A percentile compares a stretch with the other conserved stretches of the same genome.
Evolutionary conservation across 35 echinoderm and acorn worm genomes (phyloP).

Genomic region (Lytechinus variegatus): DNA sequence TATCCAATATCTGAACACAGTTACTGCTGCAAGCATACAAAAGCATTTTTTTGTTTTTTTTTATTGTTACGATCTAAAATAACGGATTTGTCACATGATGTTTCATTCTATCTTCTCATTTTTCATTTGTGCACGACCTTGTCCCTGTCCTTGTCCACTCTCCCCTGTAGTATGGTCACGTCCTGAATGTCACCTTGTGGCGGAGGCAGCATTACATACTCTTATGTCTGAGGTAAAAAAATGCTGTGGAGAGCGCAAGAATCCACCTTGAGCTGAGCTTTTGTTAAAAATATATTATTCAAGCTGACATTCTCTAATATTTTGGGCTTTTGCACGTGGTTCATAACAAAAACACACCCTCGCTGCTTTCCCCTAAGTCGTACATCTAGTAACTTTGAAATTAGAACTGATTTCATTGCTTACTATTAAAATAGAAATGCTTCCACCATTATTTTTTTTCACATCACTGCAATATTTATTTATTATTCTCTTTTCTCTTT

Average conservation of each 20-base stretch:
- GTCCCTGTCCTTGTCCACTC: slow-evolving; percentile 19
- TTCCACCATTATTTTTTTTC: background rate
- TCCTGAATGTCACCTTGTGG: slow-evolving; percentile 50
- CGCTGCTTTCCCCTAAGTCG: background rate
- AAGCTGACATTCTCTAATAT: background rate
- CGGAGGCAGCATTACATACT: slow-evolving; percentile 24
- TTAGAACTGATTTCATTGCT: too few species aligned
- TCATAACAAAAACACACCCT: background rate
- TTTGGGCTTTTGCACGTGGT: background rate
- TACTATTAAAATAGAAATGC: background rate
- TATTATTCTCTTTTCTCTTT: background rate
- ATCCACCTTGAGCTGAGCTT: background rate
- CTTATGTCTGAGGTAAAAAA: slow-evolving; percentile 44
- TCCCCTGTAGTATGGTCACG: slow-evolving; percentile 25
- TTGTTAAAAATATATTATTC: background rate
- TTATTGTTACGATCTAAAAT: background rate
- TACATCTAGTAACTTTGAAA: background rate
- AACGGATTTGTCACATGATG: background rate
- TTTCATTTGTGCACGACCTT: background rate
- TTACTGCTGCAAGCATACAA: background rate
- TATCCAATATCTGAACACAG: background rate
- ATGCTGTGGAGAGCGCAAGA: background rate
- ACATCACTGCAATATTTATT: background rate
- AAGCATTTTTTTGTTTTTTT: background rate
- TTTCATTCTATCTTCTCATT: background rate